Conservation (phyloP, 2,888 invertebrate genomes). For the Mythimna ferrago region DNA sequence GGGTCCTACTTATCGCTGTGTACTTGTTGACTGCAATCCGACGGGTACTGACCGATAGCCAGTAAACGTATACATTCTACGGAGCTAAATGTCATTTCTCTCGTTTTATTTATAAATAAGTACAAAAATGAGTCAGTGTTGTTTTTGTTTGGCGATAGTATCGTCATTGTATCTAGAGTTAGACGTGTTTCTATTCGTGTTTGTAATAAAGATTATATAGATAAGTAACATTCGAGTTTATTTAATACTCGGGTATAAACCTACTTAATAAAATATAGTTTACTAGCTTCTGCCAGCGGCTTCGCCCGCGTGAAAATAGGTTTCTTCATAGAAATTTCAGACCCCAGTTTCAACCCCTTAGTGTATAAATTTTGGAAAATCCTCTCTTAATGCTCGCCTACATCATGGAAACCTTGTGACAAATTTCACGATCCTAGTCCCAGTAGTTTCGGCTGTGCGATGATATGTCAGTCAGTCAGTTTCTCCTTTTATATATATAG, state of each 20-base stretch:
- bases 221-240: not conserved
- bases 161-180: slow-evolving; percentile 6
- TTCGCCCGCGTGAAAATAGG: too few relatives aligned
- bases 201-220: not conserved
- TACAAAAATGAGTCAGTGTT: slow-evolving; percentile 21
- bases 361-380: too few relatives aligned
- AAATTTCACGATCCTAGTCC: too few relatives aligned
- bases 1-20: slow-evolving; percentile 33
- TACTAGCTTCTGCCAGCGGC: too few relatives aligned
- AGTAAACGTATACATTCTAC: slow-evolving; percentile 9
- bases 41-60: slow-evolving; percentile 46
- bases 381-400: too few relatives aligned
- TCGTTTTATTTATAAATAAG: slow-evolving; percentile 28
- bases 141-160: slow-evolving; percentile 11
- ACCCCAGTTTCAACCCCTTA: too few relatives aligned
- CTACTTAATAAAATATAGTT: not conserved
- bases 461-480: too few relatives aligned
- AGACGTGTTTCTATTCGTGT: slow-evolving; percentile 1
- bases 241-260: not conserved
- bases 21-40: slow-evolving; percentile 28
- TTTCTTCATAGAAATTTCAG: too few relatives aligned
- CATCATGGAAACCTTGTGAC: too few relatives aligned
- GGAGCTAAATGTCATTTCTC: slow-evolving; percentile 19
- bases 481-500: too few relatives aligned
- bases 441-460: too few relatives aligned